These are phyloP conservation scores for Dasypolia templi DNA, from an alignment of 2,888 invertebrate species.

Conservation along the genomic window DNA sequence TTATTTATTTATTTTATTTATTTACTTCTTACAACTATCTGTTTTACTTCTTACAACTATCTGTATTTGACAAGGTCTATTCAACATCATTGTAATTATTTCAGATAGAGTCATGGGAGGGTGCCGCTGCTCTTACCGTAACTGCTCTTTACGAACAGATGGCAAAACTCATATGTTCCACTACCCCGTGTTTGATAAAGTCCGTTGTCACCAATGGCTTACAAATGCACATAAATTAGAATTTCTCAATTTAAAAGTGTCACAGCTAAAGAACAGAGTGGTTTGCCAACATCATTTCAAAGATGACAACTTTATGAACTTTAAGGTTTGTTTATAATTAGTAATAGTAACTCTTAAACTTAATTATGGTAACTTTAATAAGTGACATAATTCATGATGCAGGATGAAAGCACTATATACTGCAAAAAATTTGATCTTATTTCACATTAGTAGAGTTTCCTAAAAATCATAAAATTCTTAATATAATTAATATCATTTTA, in stretches of 20 bases:
- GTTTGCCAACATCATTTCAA: constrained; percentile 91
- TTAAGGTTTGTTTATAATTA: constrained; percentile 77
- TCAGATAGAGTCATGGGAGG: constrained; percentile 88
- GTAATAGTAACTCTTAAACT: background rate
- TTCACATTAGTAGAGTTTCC: background rate
- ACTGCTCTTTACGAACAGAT: constrained; percentile 88
- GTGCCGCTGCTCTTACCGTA: constrained; percentile 90
- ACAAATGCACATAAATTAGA: constrained; percentile 88
- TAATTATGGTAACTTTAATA: too few relatives aligned
- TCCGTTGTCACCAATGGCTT: constrained; percentile 91
- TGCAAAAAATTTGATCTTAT: background rate
- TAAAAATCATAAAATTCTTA: background rate
- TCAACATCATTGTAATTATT: constrained; percentile 1
- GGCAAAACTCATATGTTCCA: constrained; percentile 91
- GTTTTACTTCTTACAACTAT: too few relatives aligned
- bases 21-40: too few relatives aligned
- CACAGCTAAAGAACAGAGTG: constrained; percentile 91
- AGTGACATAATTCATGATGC: too few relatives aligned
- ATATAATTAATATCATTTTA: background rate
- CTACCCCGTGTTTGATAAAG: constrained; percentile 91
- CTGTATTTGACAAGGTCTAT: background rate
- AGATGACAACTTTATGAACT: constrained; percentile 89
- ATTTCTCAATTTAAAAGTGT: constrained; percentile 89
- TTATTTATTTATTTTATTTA: too few relatives aligned
- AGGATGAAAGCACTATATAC: background rate